Base-by-base conservation (phyloP, 2,888 invertebrate species). In the Hirudinaria manillensis region DNA sequence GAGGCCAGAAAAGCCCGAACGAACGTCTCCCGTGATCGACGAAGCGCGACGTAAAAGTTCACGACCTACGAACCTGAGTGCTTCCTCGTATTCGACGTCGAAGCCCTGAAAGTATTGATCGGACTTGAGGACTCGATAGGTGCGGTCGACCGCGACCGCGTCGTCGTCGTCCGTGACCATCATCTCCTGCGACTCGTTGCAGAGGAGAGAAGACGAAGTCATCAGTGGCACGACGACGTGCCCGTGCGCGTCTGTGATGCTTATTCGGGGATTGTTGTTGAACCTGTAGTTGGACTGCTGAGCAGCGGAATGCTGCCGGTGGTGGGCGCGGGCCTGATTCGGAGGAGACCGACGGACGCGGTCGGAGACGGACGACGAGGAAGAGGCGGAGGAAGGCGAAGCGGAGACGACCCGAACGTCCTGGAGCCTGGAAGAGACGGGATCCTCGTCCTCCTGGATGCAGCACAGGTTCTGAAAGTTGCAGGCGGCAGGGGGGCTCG, bases 171-270 rank as follows among this genome's bases (percentile, higher is more conserved):
- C 67, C 19, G 67, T 68, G 32, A 51, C 51, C 45, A 53, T 56
- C 75, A 61, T 53, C 29, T 27, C 70, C 29, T 68, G 29, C 13
- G 32, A n/a, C n/a, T 68, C 36, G 27, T 68, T 68, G 68, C 68
- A 68, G 32, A 68, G 68, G 16, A 68, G 36, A 36, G 68, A 68
- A 2, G 68, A 68, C 36, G 68, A 68, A 3, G 68, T 68, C 32
- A 68, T 32, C 1, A 68, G n/a, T 2, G 68, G 68, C 71, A 81
- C 81, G 21, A 82, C 85, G 77, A 86, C 85, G 78, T 85, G 85
- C 75, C 94, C 94, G 74, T 92, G 88, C 74, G 94, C 93, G 83
- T 95, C 94, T 0, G 95, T 95, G 16, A 95, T 89, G 80, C 93
- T 94, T 77, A 95, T 95, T 85, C 93, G 93, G 0, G 95, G 94